Percentiles rank a stretch among this genome's conserved stretches.
phyloP scores from a whole-genome alignment of 37 sponge, comb jelly and placozoan genomes.

The Oscarella lobularis region DNA sequence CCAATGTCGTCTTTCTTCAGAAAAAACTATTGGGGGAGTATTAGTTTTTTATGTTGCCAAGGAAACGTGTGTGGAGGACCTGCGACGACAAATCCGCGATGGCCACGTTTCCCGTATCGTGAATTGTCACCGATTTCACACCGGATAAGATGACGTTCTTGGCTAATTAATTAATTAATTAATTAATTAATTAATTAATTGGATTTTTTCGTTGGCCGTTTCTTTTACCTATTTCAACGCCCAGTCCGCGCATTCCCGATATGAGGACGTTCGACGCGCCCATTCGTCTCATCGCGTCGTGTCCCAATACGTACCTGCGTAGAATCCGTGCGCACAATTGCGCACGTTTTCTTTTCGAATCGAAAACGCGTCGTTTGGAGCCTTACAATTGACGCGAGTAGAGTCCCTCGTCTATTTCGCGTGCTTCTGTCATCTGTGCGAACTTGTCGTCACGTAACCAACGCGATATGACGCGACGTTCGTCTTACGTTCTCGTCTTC shows the following conservation, averaged over 20 bases:
- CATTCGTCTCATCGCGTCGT: slow-evolving; percentile 93
- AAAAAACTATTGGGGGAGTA: no score
- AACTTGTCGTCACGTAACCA: not conserved
- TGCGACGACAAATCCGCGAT: slow-evolving; percentile 81
- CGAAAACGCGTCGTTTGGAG: not conserved
- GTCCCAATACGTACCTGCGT: slow-evolving; percentile 85
- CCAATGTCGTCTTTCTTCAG: slow-evolving; percentile 64
- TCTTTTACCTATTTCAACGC: slow-evolving; percentile 75
- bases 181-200: not conserved
- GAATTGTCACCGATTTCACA: slow-evolving; percentile 80
- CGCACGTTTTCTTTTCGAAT: not conserved
- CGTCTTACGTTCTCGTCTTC: not conserved
- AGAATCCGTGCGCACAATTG: no score
- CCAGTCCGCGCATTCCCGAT: slow-evolving; percentile 90
- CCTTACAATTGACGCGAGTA: slow-evolving; percentile 93
- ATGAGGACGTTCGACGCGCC: slow-evolving; percentile 76
- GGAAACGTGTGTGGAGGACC: no score
- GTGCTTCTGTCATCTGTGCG: not conserved
- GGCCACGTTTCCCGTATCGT: slow-evolving; percentile 54
- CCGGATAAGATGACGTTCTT: slow-evolving; percentile 90
- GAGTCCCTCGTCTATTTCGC: slow-evolving; percentile 81
- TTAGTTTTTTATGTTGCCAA: no score
- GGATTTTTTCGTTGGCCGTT: not conserved
- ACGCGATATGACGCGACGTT: not conserved
- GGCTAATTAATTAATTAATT: slow-evolving; percentile 21